Evolutionary conservation across 1,140 invertebrate genomes (phyloP), one percentile per base, ranked within the genome.

Genomic region (Sweltsa coloradensis): DNA sequence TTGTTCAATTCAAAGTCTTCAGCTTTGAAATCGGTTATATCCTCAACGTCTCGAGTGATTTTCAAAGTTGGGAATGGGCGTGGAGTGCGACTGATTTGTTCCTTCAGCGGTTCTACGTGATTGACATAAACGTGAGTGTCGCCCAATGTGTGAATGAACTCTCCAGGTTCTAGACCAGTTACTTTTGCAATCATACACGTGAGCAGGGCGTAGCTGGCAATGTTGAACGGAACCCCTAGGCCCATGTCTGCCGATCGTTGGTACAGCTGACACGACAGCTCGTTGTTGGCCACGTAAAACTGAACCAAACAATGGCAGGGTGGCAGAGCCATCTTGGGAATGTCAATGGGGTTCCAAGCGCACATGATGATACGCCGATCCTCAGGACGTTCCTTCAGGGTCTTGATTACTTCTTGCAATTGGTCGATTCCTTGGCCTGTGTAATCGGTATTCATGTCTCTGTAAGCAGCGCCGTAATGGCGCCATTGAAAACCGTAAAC

Each of bases 401-500:
- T 85, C 2, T 88, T 55, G 56, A 96, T 92, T 6, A 79, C 60
- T 24, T 75, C 49, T 21, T 64, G 57, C 19, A 99, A 64, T 66
- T 99, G 96, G 68, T 99, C 90, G 49, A 91, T 74, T 40, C 97
- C 97, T 70, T 97, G 70, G 22, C 79, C 80, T 19, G 59, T 70
- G 58, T 97, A 97, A 68, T 98, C 83, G 37, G 83, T 73, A 53
- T 87, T 69, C 73, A 88, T 88, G 54, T 85, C 77, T 31, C 72
- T 68, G 65, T 99, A 99, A 56, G 91, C 67, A 2, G 95, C 94
- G 25, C 97, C 97, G 75, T 84, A 98, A 67, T 99, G 94, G 46
- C 96, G 73, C 97, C 97, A 99, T 63, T 99, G 97, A 60, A 99
- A 99, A 0, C 97, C 97, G 74, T 99, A 99, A 19, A 99, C 78